phyloP scores from a whole-genome alignment of 2,888 invertebrate genomes.

The Chromoteleia sp. region DNA sequence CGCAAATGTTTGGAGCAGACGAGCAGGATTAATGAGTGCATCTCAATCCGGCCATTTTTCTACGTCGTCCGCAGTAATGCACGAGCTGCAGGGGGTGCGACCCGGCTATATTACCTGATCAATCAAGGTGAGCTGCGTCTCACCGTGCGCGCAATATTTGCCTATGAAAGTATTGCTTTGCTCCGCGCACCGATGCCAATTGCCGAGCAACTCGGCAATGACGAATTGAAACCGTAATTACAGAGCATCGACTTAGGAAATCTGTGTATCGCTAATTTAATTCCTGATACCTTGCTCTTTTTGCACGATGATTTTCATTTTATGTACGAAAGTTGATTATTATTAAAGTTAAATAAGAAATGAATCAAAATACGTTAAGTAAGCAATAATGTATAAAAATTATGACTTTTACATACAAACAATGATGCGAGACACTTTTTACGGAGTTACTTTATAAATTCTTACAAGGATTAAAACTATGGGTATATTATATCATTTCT shows the following conservation, averaged over 20 bases:
- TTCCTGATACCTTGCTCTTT: conserved; percentile 8
- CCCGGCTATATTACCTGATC: conserved; percentile 84
- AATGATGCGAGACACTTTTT: too few relatives aligned
- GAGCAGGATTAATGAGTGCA: conserved; percentile 83
- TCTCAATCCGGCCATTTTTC: conserved; percentile 84
- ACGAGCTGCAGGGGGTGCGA: conserved; percentile 82
- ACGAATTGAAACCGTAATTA: conserved; percentile 62
- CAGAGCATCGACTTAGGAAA: conserved; percentile 33
- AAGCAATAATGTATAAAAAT: too few relatives aligned
- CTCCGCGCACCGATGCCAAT: conserved; percentile 47
- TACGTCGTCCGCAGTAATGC: conserved; percentile 82
- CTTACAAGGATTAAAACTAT: too few relatives aligned
- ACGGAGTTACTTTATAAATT: too few relatives aligned
- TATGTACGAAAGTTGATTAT: background rate
- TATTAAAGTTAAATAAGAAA: too few relatives aligned
- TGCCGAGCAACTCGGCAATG: conserved; percentile 52
- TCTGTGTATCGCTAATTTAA: conserved; percentile 25
- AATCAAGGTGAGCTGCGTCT: conserved; percentile 81
- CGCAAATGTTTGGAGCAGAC: conserved; percentile 70
- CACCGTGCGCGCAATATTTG: conserved; percentile 75
- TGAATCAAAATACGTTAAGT: too few relatives aligned
- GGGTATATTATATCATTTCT: too few relatives aligned
- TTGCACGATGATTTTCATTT: background rate
- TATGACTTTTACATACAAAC: too few relatives aligned
- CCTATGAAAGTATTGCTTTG: conserved; percentile 57